phyloP scores from a whole-genome alignment of 2,797 vertebrate genomes.

The Eutrigla gurnardus region DNA sequence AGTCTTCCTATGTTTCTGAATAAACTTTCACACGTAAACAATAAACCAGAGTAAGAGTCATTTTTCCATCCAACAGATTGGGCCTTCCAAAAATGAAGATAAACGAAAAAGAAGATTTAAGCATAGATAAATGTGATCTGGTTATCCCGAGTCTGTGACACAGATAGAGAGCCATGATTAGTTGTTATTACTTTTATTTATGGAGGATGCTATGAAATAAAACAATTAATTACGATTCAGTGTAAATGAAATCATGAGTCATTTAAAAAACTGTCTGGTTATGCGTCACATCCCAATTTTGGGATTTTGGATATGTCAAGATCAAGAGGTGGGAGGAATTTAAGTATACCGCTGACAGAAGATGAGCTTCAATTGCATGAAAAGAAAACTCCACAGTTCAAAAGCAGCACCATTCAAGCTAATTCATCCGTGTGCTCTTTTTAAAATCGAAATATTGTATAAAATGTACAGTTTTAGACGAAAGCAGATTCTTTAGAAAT shows the following conservation, averaged over 20 bases:
- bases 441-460: background rate
- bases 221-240: background rate
- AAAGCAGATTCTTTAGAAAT: background rate
- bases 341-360: background rate
- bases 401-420: background rate
- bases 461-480: too few relatives aligned
- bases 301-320: constrained; percentile 12
- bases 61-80: background rate
- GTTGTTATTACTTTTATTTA: constrained; percentile 11
- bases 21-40: constrained; percentile 9
- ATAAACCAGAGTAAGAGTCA: background rate
- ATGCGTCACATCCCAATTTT: constrained; percentile 24
- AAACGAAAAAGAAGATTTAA: background rate
- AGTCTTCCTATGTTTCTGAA: background rate
- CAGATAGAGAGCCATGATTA: background rate
- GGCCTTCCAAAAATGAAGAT: background rate
- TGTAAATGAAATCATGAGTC: background rate
- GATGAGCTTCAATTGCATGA: constrained; percentile 19
- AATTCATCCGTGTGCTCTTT: background rate
- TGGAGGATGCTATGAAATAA: constrained; percentile 7
- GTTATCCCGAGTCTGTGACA: background rate
- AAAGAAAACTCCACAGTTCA: constrained; percentile 2
- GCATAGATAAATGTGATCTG: constrained; percentile 1
- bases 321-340: background rate
- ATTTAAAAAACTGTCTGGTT: constrained; percentile 18